Evolutionary conservation across 2,797 vertebrate species (phyloP), one percentile per base, ranked within the genome.

Genomic region (Nannoperca obscura): DNA sequence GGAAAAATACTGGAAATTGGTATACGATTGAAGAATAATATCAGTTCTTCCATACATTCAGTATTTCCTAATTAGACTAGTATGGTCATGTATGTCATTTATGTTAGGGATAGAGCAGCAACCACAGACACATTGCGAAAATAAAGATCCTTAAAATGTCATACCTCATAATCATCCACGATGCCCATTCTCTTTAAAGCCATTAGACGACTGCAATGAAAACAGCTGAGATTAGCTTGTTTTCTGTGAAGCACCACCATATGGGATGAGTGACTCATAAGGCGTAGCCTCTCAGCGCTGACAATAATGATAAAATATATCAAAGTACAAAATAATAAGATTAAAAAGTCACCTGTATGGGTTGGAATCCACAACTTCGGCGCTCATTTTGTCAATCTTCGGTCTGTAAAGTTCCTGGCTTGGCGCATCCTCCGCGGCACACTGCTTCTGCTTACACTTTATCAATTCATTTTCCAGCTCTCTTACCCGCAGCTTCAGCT

Each of bases 161-260:
- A 77, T 95, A 98, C 98, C 97, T 99, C 98, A 63, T 99, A 99
- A 90, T 99, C 95, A 46, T 97, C 94, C 79, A 99, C 98, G 83
- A 99, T 98, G 74, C 98, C 98, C 98, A 99, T 99, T 84, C 98
- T 96, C 90, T 99, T 99, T 87, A 99, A 87, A 0, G 98, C 98
- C 98, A 99, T 99, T 36, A 99, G 94, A 36, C 98, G 98, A 92
- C 98, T 99, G 88, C 0, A 90, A 82, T 47, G 63, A 71, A 83
- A 89, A 91, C 8, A 84, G 68, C 52, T 60, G 60, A 24, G 50
- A n/a, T 87, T 80, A 91, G 71, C 61, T 24, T 64, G 68, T 47
- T 57, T 27, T 76, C 59, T 17, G 2, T 59, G 63, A 59, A 30
- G n/a, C 20, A 38, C 3, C 46, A 70, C 49, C 82, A 84, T 67